A percentile compares a stretch with the other conserved stretches of the same genome.
These are phyloP conservation scores for Anaspis maculata DNA, from an alignment of 2,888 invertebrate species.

Conservation along the genomic window DNA sequence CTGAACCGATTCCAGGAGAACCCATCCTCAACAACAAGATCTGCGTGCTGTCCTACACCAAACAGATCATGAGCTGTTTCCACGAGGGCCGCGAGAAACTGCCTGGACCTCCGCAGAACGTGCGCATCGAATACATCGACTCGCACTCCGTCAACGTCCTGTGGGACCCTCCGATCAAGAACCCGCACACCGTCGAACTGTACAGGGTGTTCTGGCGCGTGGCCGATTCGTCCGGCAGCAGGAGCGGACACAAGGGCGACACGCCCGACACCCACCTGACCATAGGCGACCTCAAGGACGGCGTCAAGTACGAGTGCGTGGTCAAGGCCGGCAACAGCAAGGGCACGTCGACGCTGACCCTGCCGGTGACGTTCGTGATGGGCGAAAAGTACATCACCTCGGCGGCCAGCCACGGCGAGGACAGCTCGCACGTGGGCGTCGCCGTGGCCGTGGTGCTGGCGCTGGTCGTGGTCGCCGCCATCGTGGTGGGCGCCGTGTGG, in stretches of 20 bases:
- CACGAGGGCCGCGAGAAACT: constrained; percentile 66
- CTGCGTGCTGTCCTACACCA: constrained; percentile 66
- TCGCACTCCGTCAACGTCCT: constrained; percentile 51
- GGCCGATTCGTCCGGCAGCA: constrained; percentile 43
- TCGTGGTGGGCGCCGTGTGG: constrained; percentile 53
- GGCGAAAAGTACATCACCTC: constrained; percentile 66
- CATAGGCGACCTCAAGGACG: constrained; percentile 63
- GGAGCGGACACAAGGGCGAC: constrained; percentile 57
- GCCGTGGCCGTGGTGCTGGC: constrained; percentile 58
- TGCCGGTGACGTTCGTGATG: constrained; percentile 65
- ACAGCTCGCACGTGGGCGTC: constrained; percentile 50
- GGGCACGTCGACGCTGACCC: constrained; percentile 66
- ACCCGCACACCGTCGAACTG: constrained; percentile 72
- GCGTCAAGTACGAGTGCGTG: constrained; percentile 68
- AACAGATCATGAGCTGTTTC: constrained; percentile 71
- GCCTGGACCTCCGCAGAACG: constrained; percentile 71
- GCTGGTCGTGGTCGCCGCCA: constrained; percentile 52
- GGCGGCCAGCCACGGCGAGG: constrained; percentile 51
- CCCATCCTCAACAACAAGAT: constrained; percentile 54
- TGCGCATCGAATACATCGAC: constrained; percentile 50
- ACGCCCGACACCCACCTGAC: constrained; percentile 63
- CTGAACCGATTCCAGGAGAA: no score
- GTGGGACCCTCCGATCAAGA: constrained; percentile 76
- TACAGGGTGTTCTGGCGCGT: constrained; percentile 78
- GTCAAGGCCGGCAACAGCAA: constrained; percentile 67